Percentiles rank a stretch among this genome's conserved stretches.
These are phyloP conservation scores for Myiozetetes cayanensis DNA, from an alignment of 2,113 vertebrate species.

Conservation along the genomic window DNA sequence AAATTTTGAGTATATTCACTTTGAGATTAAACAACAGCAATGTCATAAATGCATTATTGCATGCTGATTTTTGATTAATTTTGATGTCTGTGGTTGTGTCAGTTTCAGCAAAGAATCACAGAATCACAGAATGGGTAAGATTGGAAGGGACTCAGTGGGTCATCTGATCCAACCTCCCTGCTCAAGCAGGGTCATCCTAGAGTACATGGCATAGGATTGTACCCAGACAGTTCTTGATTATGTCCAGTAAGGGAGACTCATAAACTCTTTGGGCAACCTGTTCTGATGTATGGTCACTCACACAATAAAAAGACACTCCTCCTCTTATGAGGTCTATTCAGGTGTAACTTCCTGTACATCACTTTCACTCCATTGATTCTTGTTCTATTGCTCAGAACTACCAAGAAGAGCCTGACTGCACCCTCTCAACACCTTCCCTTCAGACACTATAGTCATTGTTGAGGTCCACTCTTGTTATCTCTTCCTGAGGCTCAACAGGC, in stretches of 20 bases:
- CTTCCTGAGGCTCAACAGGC: not conserved
- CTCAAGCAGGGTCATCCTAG: accelerated
- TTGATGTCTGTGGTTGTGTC: not conserved
- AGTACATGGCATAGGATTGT: not conserved
- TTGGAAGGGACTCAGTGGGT: not conserved
- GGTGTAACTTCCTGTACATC: not conserved
- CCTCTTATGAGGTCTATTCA: not conserved
- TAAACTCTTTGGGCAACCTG: accelerated
- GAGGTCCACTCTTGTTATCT: accelerated
- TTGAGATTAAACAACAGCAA: not conserved
- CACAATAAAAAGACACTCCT: not conserved
- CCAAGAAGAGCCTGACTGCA: not conserved
- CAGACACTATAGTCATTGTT: too few species aligned
- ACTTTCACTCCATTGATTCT: not conserved
- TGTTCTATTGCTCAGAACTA: too few species aligned
- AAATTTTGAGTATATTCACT: not conserved
- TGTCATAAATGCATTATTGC: accelerated
- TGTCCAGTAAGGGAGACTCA: too few species aligned
- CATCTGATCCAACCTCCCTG: not conserved
- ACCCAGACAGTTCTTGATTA: not conserved
- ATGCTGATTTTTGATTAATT: not conserved
- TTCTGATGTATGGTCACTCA: not conserved
- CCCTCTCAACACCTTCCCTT: accelerated
- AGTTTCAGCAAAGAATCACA: not conserved
- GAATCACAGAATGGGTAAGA: not conserved